Conservation (phyloP, 1,140 invertebrate species). For the Coenobita brevimanus region DNA sequence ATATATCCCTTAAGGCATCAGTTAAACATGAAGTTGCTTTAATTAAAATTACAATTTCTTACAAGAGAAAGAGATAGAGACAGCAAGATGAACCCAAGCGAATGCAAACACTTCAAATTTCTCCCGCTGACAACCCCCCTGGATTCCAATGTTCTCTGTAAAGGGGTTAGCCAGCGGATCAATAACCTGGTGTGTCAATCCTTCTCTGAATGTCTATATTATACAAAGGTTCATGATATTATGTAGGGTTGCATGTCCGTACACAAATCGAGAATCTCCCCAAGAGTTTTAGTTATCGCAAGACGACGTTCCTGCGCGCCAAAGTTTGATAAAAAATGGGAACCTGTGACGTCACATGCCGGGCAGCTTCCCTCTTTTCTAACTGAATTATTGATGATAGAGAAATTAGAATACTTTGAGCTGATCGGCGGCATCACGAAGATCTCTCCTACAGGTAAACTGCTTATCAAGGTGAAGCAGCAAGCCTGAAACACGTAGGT, state of each 20-base stretch:
- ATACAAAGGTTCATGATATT: background rate
- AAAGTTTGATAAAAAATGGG: slow-evolving; percentile 63
- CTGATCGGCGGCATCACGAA: slow-evolving; percentile 11
- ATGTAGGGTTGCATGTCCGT: background rate
- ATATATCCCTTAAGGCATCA: no score
- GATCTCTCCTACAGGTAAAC: slow-evolving; percentile 31
- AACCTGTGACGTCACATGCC: slow-evolving; percentile 58
- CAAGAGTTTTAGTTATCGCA: slow-evolving; percentile 26
- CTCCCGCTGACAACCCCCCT: slow-evolving; percentile 30
- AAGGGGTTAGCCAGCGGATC: slow-evolving; percentile 56
- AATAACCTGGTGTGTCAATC: slow-evolving; percentile 49
- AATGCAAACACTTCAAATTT: slow-evolving; percentile 11
- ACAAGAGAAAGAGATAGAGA: background rate
- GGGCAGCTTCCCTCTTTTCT: slow-evolving; percentile 59
- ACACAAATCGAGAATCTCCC: background rate
- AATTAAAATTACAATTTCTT: no score
- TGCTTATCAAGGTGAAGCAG: background rate
- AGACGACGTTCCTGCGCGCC: slow-evolving; percentile 52
- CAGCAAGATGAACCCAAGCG: background rate
- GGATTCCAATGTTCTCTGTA: slow-evolving; percentile 54
- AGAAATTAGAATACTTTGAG: slow-evolving; percentile 4
- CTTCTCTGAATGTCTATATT: background rate
- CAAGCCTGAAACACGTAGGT: slow-evolving; percentile 32
- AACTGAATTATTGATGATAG: slow-evolving; percentile 59
- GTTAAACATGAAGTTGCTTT: no score